Base-by-base conservation (phyloP, 2,797 vertebrate species). In the Iguana delicatissima region DNA sequence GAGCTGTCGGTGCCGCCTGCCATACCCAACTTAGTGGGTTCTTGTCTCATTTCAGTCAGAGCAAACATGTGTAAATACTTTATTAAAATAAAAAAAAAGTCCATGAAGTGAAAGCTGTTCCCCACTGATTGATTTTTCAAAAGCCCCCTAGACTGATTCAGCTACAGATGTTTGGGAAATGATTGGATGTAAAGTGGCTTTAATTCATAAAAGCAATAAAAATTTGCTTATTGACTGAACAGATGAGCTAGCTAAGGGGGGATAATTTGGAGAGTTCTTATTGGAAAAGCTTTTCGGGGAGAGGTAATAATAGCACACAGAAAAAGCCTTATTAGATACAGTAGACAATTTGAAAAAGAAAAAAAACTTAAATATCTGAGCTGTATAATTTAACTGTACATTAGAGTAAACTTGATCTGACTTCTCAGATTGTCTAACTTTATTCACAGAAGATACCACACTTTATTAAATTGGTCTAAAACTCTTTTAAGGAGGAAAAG, bases 141-240 rank as follows among this genome's bases (percentile, higher is more conserved):
- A 97, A 95, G 96, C 97, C 97, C 97, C 97, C 97, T 89, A 94
- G 96, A 95, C 96, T 95, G 95, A 95, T 95, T 96, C 10, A 24
- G 92, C 95, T 97, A 96, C 97, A 97, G 97, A 97, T 97, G 97
- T 97, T 97, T 96, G 96, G 96, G 94, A 97, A 96, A 96, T 95
- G 95, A 96, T 97, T 96, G 97, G 97, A 95, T 95, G 96, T 96
- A 96, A 96, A 97, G 96, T 95, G 96, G 95, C 95, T 93, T 97
- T 97, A 97, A 97, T 97, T 97, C 97, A 97, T 97, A 97, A 97
- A 97, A 97, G 97, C 96, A 95, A 96, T 97, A 96, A 97, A 96
- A 96, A 32, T 95, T 91, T 94, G 94, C 96, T 97, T 97, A 96
- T 96, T 97, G 97, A 96, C 96, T 96, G 96, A 96, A 92, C 97